phyloP scores from a whole-genome alignment of 2,888 invertebrate genomes.

The Kuschelorhynchus macadamiae region DNA sequence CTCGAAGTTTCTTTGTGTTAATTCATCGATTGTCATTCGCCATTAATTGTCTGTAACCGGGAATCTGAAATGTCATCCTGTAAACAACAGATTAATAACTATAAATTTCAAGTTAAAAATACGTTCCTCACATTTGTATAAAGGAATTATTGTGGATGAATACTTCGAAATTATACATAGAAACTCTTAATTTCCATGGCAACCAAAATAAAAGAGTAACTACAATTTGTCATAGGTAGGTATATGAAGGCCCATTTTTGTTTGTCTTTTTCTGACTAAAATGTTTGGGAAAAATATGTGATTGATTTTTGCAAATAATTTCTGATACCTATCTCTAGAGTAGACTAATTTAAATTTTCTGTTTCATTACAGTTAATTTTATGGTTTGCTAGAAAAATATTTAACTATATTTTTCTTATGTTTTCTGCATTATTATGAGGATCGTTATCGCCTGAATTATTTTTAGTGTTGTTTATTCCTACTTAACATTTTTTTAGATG shows the following conservation, averaged over 20 bases:
- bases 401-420: no score
- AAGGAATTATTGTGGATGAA: conserved; percentile 33
- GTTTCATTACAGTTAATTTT: no score
- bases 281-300: conserved; percentile 28
- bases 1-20: conserved; percentile 70
- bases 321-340: not conserved
- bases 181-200: conserved; percentile 22
- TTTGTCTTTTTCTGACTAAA: conserved; percentile 26
- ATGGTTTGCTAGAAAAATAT: no score
- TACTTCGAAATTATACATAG: conserved; percentile 26
- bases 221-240: conserved; percentile 2
- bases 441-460: no score
- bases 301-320: conserved; percentile 26
- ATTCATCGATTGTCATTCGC: conserved; percentile 71
- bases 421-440: no score
- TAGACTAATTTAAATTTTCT: not conserved
- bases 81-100: conserved; percentile 63
- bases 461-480: no score
- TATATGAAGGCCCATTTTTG: conserved; percentile 29
- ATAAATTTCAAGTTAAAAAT: conserved; percentile 34
- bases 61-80: conserved; percentile 67
- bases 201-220: conserved; percentile 21
- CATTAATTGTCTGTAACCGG: conserved; percentile 68
- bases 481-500: no score
- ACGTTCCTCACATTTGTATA: not conserved